Conservation (phyloP, 2,888 invertebrate species). For the Dione vanillae region DNA sequence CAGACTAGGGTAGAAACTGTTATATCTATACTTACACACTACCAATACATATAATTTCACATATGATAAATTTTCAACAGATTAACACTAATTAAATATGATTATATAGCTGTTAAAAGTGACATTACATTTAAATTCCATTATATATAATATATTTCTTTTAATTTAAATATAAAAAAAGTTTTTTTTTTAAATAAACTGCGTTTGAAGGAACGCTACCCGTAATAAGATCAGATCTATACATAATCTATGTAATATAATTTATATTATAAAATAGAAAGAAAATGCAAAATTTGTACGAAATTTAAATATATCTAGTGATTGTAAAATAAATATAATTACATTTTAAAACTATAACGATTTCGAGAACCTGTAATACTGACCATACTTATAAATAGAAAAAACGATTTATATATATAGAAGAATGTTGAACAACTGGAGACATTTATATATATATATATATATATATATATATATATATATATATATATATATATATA, state of each 20-base stretch:
- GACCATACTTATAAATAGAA: constrained; percentile 19
- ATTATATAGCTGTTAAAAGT: constrained; percentile 56
- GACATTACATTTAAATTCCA: constrained; percentile 63
- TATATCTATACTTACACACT: constrained; percentile 47
- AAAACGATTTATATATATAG: not conserved
- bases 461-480: too few species aligned
- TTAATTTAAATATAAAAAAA: constrained; percentile 43
- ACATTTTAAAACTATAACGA: constrained; percentile 13
- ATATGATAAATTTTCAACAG: constrained; percentile 51
- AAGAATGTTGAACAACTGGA: too few species aligned
- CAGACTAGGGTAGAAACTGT: constrained; percentile 58
- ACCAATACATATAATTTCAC: constrained; percentile 34
- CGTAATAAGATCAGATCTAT: constrained; percentile 49
- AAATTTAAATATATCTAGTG: constrained; percentile 6
- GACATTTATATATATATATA: too few species aligned
- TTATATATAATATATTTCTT: constrained; percentile 24
- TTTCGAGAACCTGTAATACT: constrained; percentile 26
- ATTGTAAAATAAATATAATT: constrained; percentile 14
- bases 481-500: too few species aligned
- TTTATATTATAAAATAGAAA: not conserved
- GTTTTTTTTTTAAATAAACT: constrained; percentile 53
- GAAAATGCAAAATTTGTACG: constrained; percentile 40
- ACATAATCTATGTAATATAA: too few species aligned
- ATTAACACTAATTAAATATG: constrained; percentile 53
- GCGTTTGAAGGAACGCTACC: constrained; percentile 38